A percentile compares a stretch with the other conserved stretches of the same genome.
phyloP scores from a whole-genome alignment of 2,797 vertebrate species.

The Syncerus caffer region DNA sequence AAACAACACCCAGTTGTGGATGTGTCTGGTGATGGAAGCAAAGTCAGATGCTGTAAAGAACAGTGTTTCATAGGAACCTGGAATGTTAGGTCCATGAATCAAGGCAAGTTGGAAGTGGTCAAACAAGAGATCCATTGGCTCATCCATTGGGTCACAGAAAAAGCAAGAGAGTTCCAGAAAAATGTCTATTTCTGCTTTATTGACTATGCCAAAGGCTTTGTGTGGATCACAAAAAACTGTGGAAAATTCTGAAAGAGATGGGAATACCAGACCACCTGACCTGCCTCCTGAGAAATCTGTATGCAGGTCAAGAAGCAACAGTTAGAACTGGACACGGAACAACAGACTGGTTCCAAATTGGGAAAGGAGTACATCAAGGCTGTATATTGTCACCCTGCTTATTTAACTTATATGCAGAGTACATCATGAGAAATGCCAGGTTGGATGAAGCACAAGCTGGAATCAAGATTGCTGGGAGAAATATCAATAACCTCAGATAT shows the following conservation, averaged over 20 bases:
- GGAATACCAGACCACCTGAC: not conserved
- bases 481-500: not conserved
- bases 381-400: not conserved
- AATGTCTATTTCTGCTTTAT: not conserved
- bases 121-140: not conserved
- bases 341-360: not conserved
- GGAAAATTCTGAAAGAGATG: not conserved
- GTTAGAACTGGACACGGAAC: not conserved
- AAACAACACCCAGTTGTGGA: not conserved
- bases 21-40: not conserved
- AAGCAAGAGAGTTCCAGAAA: not conserved
- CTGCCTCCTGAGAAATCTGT: not conserved
- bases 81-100: not conserved
- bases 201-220: not conserved
- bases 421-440: not conserved
- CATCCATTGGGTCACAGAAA: not conserved
- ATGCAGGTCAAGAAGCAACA: not conserved
- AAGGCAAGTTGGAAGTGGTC: not conserved
- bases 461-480: not conserved
- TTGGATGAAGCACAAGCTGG: not conserved
- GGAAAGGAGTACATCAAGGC: not conserved
- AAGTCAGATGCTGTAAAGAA: not conserved
- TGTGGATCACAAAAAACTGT: not conserved
- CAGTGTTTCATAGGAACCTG: not conserved
- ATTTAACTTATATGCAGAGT: not conserved